Base-by-base conservation (phyloP, 2,888 invertebrate species). In the Oscheius sp. region DNA sequence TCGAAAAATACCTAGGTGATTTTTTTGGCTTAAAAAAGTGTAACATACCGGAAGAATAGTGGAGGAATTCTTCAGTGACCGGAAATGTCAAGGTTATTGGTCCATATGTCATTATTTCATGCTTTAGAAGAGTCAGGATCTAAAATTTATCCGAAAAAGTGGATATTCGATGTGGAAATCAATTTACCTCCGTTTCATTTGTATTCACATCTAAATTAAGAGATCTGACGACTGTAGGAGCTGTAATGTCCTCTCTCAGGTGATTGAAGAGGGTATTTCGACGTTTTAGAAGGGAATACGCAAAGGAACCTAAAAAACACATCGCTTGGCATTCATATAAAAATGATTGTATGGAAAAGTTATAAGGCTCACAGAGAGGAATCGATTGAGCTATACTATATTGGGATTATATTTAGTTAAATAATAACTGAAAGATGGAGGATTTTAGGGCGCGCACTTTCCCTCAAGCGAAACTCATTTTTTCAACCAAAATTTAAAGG, bases 51-150 rank as follows among this genome's bases (percentile, higher is more conserved):
- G 67, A 70, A 12, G 80, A 75, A 59, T 84, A 84, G 54, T 85
- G 84, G 8, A 84, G 72, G 47, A 84, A 84, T 66, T 84, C 84
- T 69, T 85, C 85, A 0, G 84, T 82, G 3, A 85, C 79, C 1
- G 84, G 84, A 71, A 85, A 82, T 6, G 84, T 85, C 78, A 84
- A 77, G 6, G 84, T 84, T 5, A 83, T 83, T 6, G 84, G 84
- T 4, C 84, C 84, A 62, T 69, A 82, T 6, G 80, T 59, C 22
- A 71, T 70, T 12, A 84, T 75, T 67, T 84, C 84, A 67, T 82
- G 82, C 68, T 76, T 81, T 41, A 84, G 78, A 12, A 84, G 71
- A 20, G 70, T 80, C 6, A 80, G 72, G 59, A 12, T 47, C 47
- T 47, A 12, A 24, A 24, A 47, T 47, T 24, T 6, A n/a, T 47